Base-by-base conservation (phyloP, 2,888 invertebrate genomes). In the Ypsolopha scabrella region DNA sequence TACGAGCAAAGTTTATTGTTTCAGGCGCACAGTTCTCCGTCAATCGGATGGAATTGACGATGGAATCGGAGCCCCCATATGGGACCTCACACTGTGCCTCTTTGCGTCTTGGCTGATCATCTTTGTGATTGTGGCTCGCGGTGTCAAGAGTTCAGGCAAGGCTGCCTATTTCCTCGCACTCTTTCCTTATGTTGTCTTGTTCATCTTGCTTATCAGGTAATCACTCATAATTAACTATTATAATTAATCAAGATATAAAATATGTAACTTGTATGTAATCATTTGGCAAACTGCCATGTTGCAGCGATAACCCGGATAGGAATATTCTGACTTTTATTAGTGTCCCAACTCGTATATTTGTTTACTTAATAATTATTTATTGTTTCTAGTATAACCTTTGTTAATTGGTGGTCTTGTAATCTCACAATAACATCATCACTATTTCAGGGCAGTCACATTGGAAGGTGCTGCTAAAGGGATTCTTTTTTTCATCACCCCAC, bases 121-220 rank as follows among this genome's bases (percentile, higher is more conserved):
- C 13, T 93, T 92, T 61, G 64, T 91, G 6, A 91, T 93, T 41
- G 90, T 93, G 24, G 87, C 91, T 36, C 88, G 89, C 59, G 94
- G 94, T 2, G 92, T 94, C 1, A 91, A 92, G 67, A 93, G 92
- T 64, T 92, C 93, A 0, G 94, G 94, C 37, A 94, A 94, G 75
- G 93, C 91, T 0, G 91, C 96, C 0, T 97, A 97, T 72, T 94
- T 97, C 74, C 90, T 96, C 6, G 96, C 96, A 0, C 68, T 96
- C 2, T 95, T 95, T 70, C 95, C 95, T 0, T 94, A 94, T 63
- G 87, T 93, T 2, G 90, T 96, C 44, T 87, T 96, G 69, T 72
- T 94, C 43, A 90, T 91, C 35, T 79, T 96, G 51, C 86, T 96
- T 2, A 88, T 94, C 51, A 88, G 86, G 80, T 85, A 54, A 59